A percentile compares a stretch with the other conserved stretches of the same genome.
Evolutionary conservation across 2,888 invertebrate genomes (phyloP).

Genomic region (Nemoura dubitans): DNA sequence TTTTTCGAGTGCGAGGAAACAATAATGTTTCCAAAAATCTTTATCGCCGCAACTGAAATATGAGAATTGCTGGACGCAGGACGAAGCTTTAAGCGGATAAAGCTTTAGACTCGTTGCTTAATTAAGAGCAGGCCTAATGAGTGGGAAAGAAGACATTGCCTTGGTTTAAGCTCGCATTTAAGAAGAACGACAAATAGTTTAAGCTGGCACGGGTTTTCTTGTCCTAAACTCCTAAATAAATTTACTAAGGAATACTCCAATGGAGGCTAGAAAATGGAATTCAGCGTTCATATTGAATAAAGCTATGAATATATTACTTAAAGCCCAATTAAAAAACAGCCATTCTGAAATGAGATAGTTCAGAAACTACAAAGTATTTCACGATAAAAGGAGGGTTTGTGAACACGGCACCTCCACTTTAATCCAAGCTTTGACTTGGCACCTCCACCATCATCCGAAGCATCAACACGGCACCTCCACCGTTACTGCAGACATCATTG

Average conservation of each 20-base stretch:
- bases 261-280: neutral
- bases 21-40: neutral
- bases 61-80: neutral
- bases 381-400: neutral
- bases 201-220: neutral
- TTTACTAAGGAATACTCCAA: neutral
- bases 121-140: constrained; percentile 7
- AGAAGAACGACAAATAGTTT: neutral
- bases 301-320: neutral
- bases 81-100: constrained; percentile 1
- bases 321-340: neutral
- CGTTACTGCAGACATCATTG: too few species aligned
- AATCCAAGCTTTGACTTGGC: neutral
- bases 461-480: too few species aligned
- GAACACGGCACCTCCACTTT: neutral
- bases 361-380: neutral
- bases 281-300: neutral
- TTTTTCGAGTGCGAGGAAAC: neutral
- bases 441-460: too few species aligned
- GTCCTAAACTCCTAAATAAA: neutral
- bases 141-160: neutral
- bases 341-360: neutral
- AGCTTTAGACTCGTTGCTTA: neutral
- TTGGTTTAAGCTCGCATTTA: neutral
- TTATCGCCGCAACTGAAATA: neutral